Conservation (phyloP, 2,888 invertebrate species). For the Fragum sueziense region DNA sequence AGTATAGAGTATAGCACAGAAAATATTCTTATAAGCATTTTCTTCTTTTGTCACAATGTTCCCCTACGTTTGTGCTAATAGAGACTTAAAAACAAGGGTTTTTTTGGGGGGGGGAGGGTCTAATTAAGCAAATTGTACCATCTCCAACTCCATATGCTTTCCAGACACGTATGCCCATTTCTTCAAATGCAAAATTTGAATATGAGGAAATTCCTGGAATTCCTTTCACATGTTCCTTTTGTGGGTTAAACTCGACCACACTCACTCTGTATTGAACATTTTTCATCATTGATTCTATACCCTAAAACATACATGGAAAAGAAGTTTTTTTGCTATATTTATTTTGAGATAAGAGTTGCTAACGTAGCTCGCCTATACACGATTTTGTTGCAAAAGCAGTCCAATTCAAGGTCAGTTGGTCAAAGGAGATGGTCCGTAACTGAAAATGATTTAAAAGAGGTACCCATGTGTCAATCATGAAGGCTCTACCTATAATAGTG, state of each 20-base stretch:
- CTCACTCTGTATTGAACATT: neutral
- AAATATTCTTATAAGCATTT: neutral
- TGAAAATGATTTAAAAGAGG: neutral
- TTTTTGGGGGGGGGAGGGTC: neutral
- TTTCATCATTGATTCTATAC: neutral
- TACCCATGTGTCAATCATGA: neutral
- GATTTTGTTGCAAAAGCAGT: neutral
- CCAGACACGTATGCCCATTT: constrained; percentile 11
- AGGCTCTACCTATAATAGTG: no score
- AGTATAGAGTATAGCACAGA: neutral
- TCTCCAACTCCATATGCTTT: constrained; percentile 9
- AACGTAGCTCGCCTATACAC: neutral
- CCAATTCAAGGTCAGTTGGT: neutral
- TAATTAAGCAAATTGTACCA: neutral
- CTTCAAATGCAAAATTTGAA: constrained; percentile 10
- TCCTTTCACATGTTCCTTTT: constrained; percentile 3
- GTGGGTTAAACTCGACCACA: neutral
- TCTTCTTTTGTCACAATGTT: no score
- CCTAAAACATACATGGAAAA: neutral
- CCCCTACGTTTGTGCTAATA: neutral
- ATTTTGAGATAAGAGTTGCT: neutral
- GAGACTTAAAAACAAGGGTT: neutral
- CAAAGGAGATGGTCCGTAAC: neutral
- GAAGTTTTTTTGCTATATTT: no score
- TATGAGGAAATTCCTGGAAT: neutral